These are phyloP conservation scores for Cyprinus carpio DNA, from an alignment of 2,113 vertebrate genomes.

Conservation along the genomic window DNA sequence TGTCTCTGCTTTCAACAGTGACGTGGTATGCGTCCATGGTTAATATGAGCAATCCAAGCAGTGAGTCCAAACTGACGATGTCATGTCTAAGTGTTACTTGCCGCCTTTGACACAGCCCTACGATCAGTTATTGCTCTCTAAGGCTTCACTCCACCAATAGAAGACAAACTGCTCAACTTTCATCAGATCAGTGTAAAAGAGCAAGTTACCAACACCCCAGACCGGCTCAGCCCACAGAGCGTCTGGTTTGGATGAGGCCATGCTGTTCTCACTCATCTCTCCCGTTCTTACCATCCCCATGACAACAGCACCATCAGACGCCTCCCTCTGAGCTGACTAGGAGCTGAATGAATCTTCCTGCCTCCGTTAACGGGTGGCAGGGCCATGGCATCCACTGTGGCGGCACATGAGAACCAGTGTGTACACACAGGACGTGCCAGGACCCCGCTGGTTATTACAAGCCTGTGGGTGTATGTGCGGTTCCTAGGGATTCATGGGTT, in stretches of 20 bases:
- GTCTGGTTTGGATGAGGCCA: conserved; percentile 61
- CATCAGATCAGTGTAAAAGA: conserved; percentile 34
- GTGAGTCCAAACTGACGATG: background rate
- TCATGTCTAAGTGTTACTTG: background rate
- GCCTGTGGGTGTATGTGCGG: conserved; percentile 19
- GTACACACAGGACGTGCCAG: conserved; percentile 16
- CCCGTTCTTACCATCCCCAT: conserved; percentile 70
- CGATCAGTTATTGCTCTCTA: background rate
- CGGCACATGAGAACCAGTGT: conserved; percentile 9
- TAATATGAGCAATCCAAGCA: conserved; percentile 17
- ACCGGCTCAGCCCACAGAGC: conserved; percentile 58
- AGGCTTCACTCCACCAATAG: background rate
- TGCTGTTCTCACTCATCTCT: conserved; percentile 63
- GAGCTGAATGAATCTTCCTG: too few relatives aligned
- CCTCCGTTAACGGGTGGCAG: conserved; percentile 58
- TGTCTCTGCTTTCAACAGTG: background rate
- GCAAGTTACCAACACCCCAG: background rate
- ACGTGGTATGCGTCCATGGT: background rate
- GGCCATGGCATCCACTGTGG: conserved; percentile 2
- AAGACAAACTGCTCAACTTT: background rate
- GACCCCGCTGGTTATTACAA: background rate
- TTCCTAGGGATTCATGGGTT: background rate
- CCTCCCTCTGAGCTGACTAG: conserved; percentile 30
- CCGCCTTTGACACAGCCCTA: background rate
- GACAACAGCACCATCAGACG: conserved; percentile 62